phyloP scores from a whole-genome alignment of 2,888 invertebrate species.

The Punctoribates punctum region DNA sequence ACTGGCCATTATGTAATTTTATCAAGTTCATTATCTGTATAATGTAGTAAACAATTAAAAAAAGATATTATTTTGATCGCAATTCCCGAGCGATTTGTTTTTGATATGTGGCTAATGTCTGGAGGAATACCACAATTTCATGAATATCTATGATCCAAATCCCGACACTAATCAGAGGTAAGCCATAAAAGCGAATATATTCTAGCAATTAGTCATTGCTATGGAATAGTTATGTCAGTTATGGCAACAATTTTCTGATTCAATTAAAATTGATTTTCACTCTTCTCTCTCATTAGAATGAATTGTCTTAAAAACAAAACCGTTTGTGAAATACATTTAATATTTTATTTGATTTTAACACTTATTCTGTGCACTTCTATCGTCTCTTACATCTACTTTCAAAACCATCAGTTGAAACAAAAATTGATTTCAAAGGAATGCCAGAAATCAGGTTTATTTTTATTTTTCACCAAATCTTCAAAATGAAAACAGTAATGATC shows the following conservation, averaged over 20 bases:
- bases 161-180: background rate
- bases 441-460: background rate
- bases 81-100: no score
- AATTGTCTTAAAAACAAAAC: background rate
- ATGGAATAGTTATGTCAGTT: no score
- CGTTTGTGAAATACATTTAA: background rate
- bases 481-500: no score
- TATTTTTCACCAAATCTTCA: background rate
- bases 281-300: background rate
- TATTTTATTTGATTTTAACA: background rate
- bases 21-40: no score
- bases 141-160: slow-evolving; percentile 1
- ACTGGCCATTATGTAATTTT: no score
- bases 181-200: background rate
- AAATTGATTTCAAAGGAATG: background rate
- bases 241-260: no score
- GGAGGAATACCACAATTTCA: background rate
- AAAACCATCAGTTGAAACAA: background rate
- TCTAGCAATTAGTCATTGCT: no score
- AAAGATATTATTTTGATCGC: no score
- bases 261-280: no score
- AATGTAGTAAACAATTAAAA: no score
- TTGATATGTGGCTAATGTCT: background rate
- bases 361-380: background rate
- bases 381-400: background rate